Base-by-base conservation (phyloP, 1,140 invertebrate species). In the Drosophila tani region DNA sequence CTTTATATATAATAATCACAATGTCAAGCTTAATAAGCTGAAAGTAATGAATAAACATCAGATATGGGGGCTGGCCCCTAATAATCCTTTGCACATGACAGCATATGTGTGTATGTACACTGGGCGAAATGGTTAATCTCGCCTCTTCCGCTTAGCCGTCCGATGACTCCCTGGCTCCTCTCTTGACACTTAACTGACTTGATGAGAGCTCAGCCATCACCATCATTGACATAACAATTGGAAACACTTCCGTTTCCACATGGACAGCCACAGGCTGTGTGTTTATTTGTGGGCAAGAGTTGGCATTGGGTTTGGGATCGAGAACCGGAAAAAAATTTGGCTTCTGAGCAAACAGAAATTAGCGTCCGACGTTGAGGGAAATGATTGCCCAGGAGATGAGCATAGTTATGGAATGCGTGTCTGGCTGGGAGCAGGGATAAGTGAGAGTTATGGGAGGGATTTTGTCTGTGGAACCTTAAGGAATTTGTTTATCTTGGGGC, bases 161-260 rank as follows among this genome's bases (percentile, higher is more conserved):
- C 35, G 5, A 32, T 40, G 11, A 8, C 27, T 55, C 21, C 2
- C 17, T 17, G n/a, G 12, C 40, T 3, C 27, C 29, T 55, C 1
- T 62, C 53, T n/a, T 71, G 69, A 43, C 69, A 71, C 29, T 65
- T 21, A 35, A 56, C 14, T 62, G 51, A 78, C 75, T 78, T 78
- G 75, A 78, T 77, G 74, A 77, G 55, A 77, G 74, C 74, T 60
- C 43, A 77, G 64, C 64, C 74, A 77, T 71, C 64, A 70, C 35
- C 75, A 73, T 71, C 66, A 79, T 79, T 79, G 76, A 71, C 75
- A 71, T 55, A 71, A 70, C 76, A 79, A 79, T 71, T 79, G 66
- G 46, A 49, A 77, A 21, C 58, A 79, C 66, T 70, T 71, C 66
- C 66, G 65, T 78, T 78, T 78, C 41, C 75, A 53, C 53, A 78